Evolutionary conservation across 2,797 vertebrate genomes (phyloP).

Genomic region (Macrochelys suwanniensis): DNA sequence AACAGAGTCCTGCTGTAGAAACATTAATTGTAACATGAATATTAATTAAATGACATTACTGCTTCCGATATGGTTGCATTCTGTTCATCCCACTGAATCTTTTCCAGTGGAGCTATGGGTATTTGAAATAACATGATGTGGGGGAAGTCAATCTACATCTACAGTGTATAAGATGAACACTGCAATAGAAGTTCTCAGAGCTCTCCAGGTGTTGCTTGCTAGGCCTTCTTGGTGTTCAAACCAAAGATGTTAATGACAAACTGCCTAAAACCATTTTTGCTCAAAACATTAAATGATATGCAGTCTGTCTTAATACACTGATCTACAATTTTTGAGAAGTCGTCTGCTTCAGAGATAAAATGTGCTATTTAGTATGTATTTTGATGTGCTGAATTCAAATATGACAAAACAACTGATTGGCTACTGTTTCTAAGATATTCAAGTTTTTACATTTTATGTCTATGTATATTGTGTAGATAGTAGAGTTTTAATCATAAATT

Average conservation of each 20-base stretch:
- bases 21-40: neutral
- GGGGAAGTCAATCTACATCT: neutral
- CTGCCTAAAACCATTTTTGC: too few relatives aligned
- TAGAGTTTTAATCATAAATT: too few relatives aligned
- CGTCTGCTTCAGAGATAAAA: too few relatives aligned
- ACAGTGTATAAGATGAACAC: neutral
- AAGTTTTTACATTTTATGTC: too few relatives aligned
- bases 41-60: neutral
- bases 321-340: too few relatives aligned
- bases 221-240: neutral
- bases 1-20: neutral
- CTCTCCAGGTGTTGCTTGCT: neutral
- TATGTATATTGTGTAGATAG: too few relatives aligned
- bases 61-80: neutral
- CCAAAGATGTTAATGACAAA: neutral
- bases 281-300: too few relatives aligned
- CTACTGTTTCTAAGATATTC: too few relatives aligned
- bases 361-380: too few relatives aligned
- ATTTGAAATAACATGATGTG: neutral
- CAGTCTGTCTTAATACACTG: too few relatives aligned
- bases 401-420: too few relatives aligned
- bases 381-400: too few relatives aligned
- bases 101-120: neutral
- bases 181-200: neutral
- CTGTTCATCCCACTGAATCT: neutral